Conservation (phyloP, 2,797 vertebrate genomes). For the Sebastolobus altivelis region DNA sequence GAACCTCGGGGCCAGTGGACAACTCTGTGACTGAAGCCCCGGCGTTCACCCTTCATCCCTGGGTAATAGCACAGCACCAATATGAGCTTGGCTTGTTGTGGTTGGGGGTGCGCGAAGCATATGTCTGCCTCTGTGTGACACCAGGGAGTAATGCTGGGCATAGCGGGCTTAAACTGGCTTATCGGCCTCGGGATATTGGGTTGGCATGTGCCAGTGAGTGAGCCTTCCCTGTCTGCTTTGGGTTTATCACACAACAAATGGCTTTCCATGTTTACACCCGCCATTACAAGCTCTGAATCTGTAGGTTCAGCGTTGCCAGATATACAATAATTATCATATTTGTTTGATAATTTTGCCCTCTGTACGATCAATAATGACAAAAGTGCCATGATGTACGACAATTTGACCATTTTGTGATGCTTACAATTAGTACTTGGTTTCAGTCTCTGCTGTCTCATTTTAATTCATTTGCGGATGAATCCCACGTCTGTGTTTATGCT, state of each 20-base stretch:
- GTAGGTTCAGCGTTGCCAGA: background rate
- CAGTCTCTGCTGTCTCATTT: no score
- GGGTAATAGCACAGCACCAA: constrained; percentile 48
- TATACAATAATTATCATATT: no score
- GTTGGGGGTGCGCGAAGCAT: constrained; percentile 29
- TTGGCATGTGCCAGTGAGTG: constrained; percentile 37
- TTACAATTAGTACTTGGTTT: no score
- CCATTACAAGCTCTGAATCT: background rate
- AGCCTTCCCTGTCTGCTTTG: constrained; percentile 18
- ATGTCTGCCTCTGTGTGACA: constrained; percentile 53
- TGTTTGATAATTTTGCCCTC: no score
- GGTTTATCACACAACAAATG: constrained; percentile 18
- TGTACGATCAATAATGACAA: no score
- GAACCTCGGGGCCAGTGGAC: constrained; percentile 40
- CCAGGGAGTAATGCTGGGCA: constrained; percentile 40
- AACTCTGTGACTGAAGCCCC: constrained; percentile 53
- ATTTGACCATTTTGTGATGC: no score
- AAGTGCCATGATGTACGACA: no score
- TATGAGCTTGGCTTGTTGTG: constrained; percentile 46
- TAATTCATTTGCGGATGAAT: no score
- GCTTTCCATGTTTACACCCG: constrained; percentile 16
- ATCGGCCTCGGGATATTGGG: constrained; percentile 40
- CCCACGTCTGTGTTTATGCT: no score
- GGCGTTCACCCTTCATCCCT: constrained; percentile 46
- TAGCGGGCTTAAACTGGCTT: constrained; percentile 56